Evolutionary conservation across 2,113 vertebrate species (phyloP), one percentile per base, ranked within the genome.

Genomic region (Pelvicachromis taeniatus): DNA sequence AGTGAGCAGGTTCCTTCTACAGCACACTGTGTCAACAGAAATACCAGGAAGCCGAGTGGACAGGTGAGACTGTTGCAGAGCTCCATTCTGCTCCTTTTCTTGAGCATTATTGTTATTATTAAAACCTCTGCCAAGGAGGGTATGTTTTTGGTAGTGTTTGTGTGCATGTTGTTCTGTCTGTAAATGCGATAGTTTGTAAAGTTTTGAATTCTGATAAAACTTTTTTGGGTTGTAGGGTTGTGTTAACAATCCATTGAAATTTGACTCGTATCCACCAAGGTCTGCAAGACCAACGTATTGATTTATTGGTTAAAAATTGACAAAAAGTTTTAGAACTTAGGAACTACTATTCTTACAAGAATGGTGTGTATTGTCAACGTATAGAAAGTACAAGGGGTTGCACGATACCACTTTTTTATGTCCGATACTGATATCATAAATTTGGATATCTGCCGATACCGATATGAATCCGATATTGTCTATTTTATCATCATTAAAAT

Each of bases 11-110:
- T 89, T 42, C 77, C 85, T 16, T 88, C 93, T 85, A 68, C 95
- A 63, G 85, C 93, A 14, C 95, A 95, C 88, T 90, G 96, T 26
- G 95, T 94, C 68, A 89, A 95, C 82, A 96, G 96, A 94, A 95
- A 95, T 86, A 92, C 92, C 88, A 97, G 92, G 92, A 98, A 97
- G 89, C 92, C 93, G 1, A 85, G 95, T 70, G 95, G 92, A 91
- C 95, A 94, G 95, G 96, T 96, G 50, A 52, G 29, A 70, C 65
- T 70, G 14, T 26, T 70, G 35, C 23, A 16, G 21, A 42, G 38
- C 5, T 70, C 14, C 48, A 11, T 48, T 75, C 26, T 52, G 45
- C 45, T 75, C 16, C 42, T 31, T 75, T 31, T 50, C 2, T 12
- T 31, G 9, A 73, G 23, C 42, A 31, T 50, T 17, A 17, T 50